These are phyloP conservation scores for Chironomus tepperi DNA, from an alignment of 1,140 invertebrate genomes.

Conservation along the genomic window DNA sequence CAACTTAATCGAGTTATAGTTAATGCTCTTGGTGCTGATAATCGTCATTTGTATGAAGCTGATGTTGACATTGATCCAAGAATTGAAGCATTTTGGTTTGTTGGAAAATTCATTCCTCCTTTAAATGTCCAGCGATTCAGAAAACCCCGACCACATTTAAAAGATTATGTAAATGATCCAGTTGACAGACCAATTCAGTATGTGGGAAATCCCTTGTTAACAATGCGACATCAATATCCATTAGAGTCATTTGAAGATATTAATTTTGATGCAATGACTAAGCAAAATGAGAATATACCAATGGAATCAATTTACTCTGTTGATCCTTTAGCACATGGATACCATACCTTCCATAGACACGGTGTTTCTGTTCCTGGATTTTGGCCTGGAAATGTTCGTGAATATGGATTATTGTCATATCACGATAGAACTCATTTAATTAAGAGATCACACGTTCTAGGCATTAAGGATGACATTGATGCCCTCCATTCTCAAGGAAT, in stretches of 20 bases:
- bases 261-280: slow-evolving; percentile 44
- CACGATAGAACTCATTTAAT: slow-evolving; percentile 51
- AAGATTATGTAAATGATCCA: slow-evolving; percentile 43
- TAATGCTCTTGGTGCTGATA: slow-evolving; percentile 46
- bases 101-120: slow-evolving; percentile 56
- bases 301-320: slow-evolving; percentile 47
- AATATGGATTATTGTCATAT: slow-evolving; percentile 68
- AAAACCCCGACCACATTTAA: slow-evolving; percentile 36
- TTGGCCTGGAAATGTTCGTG: slow-evolving; percentile 65
- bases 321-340: slow-evolving; percentile 50
- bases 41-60: slow-evolving; percentile 51
- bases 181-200: slow-evolving; percentile 59
- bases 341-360: slow-evolving; percentile 45
- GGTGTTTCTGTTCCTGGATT: slow-evolving; percentile 68
- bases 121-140: slow-evolving; percentile 39
- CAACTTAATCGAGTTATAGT: slow-evolving; percentile 60
- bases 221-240: slow-evolving; percentile 54
- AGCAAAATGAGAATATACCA: slow-evolving; percentile 34
- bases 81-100: slow-evolving; percentile 70
- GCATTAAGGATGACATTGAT: slow-evolving; percentile 47
- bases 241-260: slow-evolving; percentile 49
- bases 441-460: slow-evolving; percentile 36
- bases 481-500: slow-evolving; percentile 62
- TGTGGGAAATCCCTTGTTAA: slow-evolving; percentile 50
- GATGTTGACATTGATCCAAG: slow-evolving; percentile 64